phyloP scores from a whole-genome alignment of 2,797 vertebrate species.

The Nyctalus aviator region DNA sequence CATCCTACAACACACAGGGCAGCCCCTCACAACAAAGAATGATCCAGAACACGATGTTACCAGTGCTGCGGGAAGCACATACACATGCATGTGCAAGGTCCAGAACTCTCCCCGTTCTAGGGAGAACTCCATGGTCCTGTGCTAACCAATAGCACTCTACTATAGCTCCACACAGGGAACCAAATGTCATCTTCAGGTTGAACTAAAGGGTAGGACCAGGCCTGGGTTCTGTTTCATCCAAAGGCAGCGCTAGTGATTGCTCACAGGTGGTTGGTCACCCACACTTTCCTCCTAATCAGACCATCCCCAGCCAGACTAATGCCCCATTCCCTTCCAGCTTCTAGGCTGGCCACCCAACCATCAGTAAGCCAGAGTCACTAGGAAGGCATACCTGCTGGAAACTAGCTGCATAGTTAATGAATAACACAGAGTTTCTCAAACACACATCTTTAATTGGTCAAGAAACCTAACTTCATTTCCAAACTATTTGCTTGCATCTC shows the following conservation, averaged over 20 bases:
- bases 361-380: conserved; percentile 67
- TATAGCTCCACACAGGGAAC: not conserved
- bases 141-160: not conserved
- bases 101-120: not conserved
- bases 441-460: conserved; percentile 74
- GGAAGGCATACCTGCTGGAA: conserved; percentile 82
- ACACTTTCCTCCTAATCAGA: conserved; percentile 56
- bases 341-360: conserved; percentile 60
- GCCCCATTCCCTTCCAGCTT: conserved; percentile 62
- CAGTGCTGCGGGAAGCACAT: not conserved
- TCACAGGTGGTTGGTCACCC: conserved; percentile 43
- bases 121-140: not conserved
- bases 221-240: not conserved
- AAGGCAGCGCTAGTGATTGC: not conserved
- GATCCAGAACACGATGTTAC: not conserved
- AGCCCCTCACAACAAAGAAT: not conserved
- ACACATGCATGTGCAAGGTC: not conserved
- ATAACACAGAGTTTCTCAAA: conserved; percentile 80
- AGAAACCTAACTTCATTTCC: conserved; percentile 82
- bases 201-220: not conserved
- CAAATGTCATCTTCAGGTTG: not conserved
- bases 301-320: conserved; percentile 42
- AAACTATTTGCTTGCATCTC: conserved; percentile 80
- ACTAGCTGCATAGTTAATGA: conserved; percentile 78
- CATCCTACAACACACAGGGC: not conserved